Evolutionary conservation across 1,140 invertebrate genomes (phyloP).

Genomic region (Euura saliciscinereae): DNA sequence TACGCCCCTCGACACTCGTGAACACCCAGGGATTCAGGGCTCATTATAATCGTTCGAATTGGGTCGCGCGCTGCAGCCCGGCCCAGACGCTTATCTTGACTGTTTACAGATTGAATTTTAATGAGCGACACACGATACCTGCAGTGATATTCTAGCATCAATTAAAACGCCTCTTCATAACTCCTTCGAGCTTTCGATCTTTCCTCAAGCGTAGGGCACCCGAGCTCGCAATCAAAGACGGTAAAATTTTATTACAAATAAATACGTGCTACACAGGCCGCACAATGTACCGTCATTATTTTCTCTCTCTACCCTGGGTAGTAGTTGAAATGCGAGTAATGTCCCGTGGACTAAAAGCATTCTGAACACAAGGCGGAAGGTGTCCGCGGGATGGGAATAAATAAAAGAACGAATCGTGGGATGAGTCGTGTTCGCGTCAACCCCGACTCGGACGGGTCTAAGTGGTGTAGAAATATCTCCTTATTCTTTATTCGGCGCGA

Average conservation of each 20-base stretch:
- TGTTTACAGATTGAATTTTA: conserved; percentile 7
- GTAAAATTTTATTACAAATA: too few relatives aligned
- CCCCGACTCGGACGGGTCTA: conserved; percentile 34
- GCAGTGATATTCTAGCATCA: not conserved
- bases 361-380: conserved; percentile 27
- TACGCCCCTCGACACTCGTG: not conserved
- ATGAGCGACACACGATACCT: not conserved
- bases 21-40: not conserved
- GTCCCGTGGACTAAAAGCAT: conserved; percentile 38
- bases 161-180: not conserved
- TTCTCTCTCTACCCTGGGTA: not conserved
- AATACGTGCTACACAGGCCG: too few relatives aligned
- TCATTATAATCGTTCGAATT: not conserved
- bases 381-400: conserved; percentile 21
- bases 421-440: conserved; percentile 49
- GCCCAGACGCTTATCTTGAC: not conserved
- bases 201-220: too few relatives aligned
- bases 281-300: too few relatives aligned
- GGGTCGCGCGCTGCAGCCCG: not conserved
- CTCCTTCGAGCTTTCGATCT: too few relatives aligned
- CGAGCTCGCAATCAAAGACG: too few relatives aligned
- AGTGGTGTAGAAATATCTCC: conserved; percentile 48
- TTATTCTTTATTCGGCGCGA: conserved; percentile 38
- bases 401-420: conserved; percentile 27
- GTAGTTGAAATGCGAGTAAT: conserved; percentile 31